Evolutionary conservation across 2,113 vertebrate genomes (phyloP), one percentile per base, ranked within the genome.

Genomic region (Lagopus leucura): DNA sequence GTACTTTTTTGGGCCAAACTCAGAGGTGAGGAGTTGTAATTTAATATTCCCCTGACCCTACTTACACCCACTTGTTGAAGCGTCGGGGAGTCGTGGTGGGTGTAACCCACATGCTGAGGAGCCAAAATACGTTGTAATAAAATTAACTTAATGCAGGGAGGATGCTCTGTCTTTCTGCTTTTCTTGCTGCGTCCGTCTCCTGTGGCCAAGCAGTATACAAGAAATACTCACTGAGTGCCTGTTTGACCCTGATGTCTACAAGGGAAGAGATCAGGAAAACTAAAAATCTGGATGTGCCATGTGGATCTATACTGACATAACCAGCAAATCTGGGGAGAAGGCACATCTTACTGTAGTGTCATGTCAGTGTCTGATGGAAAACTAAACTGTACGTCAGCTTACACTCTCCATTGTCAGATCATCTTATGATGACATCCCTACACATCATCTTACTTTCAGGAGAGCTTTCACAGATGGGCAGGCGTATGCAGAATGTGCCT

Each of bases 31-130:
- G 40, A 27, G 17, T 6, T 86, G 60, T 55, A 96, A 93, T 82
- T 91, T 81, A 83, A 91, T 86, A 94, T 42, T 91, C 80, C 79
- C 90, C 50, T 70, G 78, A 73, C 76, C 69, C 83, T 86, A 92
- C 87, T 93, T 91, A 94, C 90, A 89, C 92, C 86, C 89, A 90
- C 91, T 86, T 92, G 83, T 76, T 95, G 79, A 94, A 94, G 79
- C 30, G 0, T 82, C 67, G 82, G 89, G 71, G 93, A 95, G 73
- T 67, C 71, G 82, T 92, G 7, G 50, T 50, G 69, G 86, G 82
- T 94, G 91, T 93, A 96, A 93, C 72, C 71, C 58, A 64, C 6
- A 22, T 63, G 38, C 45, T n/a, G 42, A 90, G 73, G 40, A 90
- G 88, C 90, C 82, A 94, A 94, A 94, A 91, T 58, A 30, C 5